Evolutionary conservation across 2,797 vertebrate genomes (phyloP).

Genomic region (Hirundo rustica): DNA sequence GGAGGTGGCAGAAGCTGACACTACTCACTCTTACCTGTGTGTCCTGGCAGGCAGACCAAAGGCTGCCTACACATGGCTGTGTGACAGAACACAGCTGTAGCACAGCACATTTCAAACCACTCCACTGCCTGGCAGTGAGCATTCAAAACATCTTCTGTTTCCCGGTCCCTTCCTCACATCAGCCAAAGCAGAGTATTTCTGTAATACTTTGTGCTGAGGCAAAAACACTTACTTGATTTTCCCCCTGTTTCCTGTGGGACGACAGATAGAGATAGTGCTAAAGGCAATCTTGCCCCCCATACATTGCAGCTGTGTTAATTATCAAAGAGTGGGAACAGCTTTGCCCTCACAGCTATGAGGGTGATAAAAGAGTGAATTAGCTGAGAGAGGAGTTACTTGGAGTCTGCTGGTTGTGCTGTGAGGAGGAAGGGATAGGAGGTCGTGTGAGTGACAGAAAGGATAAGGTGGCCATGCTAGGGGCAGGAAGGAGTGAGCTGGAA

Average conservation of each 20-base stretch:
- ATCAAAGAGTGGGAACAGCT: too few relatives aligned
- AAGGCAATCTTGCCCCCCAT: too few relatives aligned
- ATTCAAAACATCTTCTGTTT: neutral
- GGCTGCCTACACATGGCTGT: accelerated
- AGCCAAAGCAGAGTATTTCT: neutral
- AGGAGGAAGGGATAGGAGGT: too few relatives aligned
- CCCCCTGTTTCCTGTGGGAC: neutral
- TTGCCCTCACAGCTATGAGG: too few relatives aligned
- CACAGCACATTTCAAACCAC: neutral
- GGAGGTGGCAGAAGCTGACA: neutral
- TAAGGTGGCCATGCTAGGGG: too few relatives aligned
- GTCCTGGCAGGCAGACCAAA: neutral
- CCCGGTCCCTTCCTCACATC: neutral
- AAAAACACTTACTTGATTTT: neutral
- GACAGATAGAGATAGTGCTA: too few relatives aligned
- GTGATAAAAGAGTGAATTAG: too few relatives aligned
- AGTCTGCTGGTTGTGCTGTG: too few relatives aligned
- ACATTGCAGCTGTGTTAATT: too few relatives aligned
- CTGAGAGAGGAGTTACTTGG: too few relatives aligned
- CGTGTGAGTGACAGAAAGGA: too few relatives aligned
- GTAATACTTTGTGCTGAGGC: neutral
- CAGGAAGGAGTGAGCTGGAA: too few relatives aligned
- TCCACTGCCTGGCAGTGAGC: neutral
- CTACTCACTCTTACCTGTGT: neutral
- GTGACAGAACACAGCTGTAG: neutral